Evolutionary conservation across 2,888 invertebrate species (phyloP).

Genomic region (Creontiades dilutus): DNA sequence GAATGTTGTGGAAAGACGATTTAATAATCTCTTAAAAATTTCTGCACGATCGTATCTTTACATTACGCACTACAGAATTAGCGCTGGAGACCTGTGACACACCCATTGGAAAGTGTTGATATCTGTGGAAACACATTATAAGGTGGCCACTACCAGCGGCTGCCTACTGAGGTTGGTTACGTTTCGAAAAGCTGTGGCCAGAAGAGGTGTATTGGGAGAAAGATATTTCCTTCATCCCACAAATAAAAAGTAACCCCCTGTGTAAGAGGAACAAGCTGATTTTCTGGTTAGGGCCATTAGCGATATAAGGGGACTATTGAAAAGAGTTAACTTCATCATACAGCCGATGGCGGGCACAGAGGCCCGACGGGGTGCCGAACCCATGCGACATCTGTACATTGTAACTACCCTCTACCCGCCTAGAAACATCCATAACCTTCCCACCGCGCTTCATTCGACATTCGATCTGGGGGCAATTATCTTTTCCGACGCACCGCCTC

Average conservation of each 20-base stretch:
- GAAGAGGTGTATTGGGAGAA: neutral
- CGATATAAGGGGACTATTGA: neutral
- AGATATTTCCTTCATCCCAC: neutral
- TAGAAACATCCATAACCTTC: neutral
- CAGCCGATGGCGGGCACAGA: slow-evolving; percentile 16
- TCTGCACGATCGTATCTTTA: no score
- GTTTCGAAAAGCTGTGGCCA: neutral
- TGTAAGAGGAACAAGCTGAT: slow-evolving; percentile 4
- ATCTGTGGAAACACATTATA: no score
- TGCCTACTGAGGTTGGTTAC: no score
- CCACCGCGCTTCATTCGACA: slow-evolving; percentile 21
- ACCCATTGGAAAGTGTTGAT: no score
- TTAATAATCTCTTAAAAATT: no score
- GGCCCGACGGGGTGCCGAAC: neutral
- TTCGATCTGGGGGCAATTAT: slow-evolving; percentile 23
- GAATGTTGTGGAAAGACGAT: no score
- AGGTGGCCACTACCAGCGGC: no score
- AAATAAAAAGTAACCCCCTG: neutral
- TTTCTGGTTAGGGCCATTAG: slow-evolving; percentile 35
- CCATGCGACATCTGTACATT: slow-evolving; percentile 22
- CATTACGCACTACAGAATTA: no score
- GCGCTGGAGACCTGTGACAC: no score
- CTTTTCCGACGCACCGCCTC: slow-evolving; percentile 10
- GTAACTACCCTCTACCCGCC: slow-evolving; percentile 3
- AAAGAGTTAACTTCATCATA: slow-evolving; percentile 37